A percentile compares a stretch with the other conserved stretches of the same genome.
These are phyloP conservation scores for Gymnarchus niloticus DNA, from an alignment of 2,113 vertebrate genomes.

Conservation along the genomic window DNA sequence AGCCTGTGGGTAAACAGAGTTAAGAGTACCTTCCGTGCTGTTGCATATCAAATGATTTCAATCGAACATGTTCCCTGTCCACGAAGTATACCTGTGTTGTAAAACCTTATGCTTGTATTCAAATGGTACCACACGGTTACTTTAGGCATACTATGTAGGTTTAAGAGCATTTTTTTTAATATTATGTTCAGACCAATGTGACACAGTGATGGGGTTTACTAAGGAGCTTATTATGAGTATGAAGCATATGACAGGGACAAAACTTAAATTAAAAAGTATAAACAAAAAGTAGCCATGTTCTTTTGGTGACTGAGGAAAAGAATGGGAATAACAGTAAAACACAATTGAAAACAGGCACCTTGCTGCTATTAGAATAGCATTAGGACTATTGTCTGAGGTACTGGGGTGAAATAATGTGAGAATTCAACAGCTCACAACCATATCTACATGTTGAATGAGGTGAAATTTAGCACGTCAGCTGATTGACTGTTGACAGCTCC, in stretches of 20 bases:
- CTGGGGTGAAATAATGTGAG: not conserved
- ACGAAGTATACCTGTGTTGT: not conserved
- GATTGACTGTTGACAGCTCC: not conserved
- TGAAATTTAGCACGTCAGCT: not conserved
- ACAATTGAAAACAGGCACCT: not conserved
- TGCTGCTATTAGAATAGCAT: not conserved
- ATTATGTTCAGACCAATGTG: not conserved
- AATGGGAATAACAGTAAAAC: not conserved
- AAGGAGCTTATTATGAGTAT: no score
- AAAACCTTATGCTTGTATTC: not conserved
- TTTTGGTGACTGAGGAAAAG: not conserved
- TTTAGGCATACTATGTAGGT: not conserved
- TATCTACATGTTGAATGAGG: not conserved
- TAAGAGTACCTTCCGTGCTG: not conserved
- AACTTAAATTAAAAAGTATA: not conserved
- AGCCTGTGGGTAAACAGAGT: not conserved
- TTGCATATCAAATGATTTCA: not conserved
- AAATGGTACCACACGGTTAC: not conserved
- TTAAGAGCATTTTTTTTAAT: not conserved
- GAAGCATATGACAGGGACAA: not conserved
- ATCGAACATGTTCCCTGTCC: not conserved
- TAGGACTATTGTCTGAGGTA: not conserved
- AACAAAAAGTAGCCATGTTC: not conserved
- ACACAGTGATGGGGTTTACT: not conserved
- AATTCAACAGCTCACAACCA: not conserved